Percentiles rank a stretch among this genome's conserved stretches.
phyloP scores from a whole-genome alignment of 2,113 vertebrate genomes.

The Elgaria multicarinata region DNA sequence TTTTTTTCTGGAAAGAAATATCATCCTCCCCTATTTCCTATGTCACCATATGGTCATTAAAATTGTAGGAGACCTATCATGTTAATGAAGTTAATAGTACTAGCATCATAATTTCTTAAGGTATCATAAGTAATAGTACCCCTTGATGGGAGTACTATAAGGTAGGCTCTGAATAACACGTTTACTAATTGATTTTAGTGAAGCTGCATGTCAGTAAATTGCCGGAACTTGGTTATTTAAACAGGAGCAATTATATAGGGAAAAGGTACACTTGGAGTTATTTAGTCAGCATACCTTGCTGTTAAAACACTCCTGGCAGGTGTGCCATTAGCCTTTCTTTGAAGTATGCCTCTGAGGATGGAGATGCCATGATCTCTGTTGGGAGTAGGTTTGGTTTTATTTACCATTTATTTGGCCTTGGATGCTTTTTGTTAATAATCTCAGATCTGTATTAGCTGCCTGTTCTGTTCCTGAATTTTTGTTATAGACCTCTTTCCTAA shows the following conservation, averaged over 20 bases:
- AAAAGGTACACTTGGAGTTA: neutral
- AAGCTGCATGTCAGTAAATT: neutral
- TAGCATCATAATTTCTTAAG: neutral
- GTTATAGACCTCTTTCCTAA: neutral
- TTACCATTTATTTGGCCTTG: neutral
- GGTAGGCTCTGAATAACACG: neutral
- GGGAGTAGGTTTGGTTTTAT: neutral
- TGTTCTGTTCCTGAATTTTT: neutral
- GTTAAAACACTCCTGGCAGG: neutral
- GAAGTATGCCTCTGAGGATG: neutral
- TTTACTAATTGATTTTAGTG: neutral
- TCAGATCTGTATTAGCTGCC: neutral
- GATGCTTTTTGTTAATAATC: neutral
- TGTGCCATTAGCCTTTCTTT: too few species aligned
- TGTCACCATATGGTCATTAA: neutral
- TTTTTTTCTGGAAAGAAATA: neutral
- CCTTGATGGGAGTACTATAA: neutral
- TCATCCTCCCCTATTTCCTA: too few species aligned
- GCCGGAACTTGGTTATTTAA: neutral
- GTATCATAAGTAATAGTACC: neutral
- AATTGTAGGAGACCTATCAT: neutral
- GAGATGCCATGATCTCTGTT: neutral
- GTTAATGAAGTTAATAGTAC: neutral
- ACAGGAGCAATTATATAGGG: neutral
- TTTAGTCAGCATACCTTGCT: neutral